Percentiles rank a stretch among this genome's conserved stretches.
These are phyloP conservation scores for Clinocottus analis DNA, from an alignment of 2,113 vertebrate species.

Conservation along the genomic window DNA sequence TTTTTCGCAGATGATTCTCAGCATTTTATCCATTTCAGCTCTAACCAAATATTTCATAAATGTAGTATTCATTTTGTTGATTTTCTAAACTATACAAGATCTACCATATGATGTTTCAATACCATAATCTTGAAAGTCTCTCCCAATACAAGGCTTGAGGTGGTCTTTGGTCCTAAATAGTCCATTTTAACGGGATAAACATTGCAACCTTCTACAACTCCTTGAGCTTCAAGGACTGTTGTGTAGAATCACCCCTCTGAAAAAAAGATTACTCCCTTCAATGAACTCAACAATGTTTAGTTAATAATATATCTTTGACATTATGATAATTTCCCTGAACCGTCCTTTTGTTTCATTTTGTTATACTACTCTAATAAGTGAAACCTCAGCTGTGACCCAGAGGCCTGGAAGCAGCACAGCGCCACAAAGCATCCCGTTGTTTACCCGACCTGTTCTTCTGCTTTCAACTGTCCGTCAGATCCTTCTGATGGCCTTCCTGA, in stretches of 20 bases:
- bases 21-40: no score
- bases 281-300: no score
- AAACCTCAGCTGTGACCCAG: neutral
- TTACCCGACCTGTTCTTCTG: neutral
- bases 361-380: neutral
- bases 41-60: no score
- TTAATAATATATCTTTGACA: no score
- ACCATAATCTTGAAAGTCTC: no score
- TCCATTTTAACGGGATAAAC: neutral
- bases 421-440: neutral
- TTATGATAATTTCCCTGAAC: no score
- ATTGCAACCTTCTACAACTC: neutral
- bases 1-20: neutral
- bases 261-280: no score
- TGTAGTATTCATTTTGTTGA: no score
- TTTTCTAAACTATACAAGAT: neutral
- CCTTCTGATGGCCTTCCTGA: slow-evolving; percentile 93
- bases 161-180: neutral
- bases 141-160: no score
- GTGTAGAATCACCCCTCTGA: neutral
- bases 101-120: neutral
- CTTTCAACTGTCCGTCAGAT: slow-evolving; percentile 83
- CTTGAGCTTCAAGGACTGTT: neutral
- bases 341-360: no score
- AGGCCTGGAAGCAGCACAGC: neutral